These are phyloP conservation scores for Archocentrus centrarchus DNA, from an alignment of 2,113 vertebrate genomes.

Conservation along the genomic window DNA sequence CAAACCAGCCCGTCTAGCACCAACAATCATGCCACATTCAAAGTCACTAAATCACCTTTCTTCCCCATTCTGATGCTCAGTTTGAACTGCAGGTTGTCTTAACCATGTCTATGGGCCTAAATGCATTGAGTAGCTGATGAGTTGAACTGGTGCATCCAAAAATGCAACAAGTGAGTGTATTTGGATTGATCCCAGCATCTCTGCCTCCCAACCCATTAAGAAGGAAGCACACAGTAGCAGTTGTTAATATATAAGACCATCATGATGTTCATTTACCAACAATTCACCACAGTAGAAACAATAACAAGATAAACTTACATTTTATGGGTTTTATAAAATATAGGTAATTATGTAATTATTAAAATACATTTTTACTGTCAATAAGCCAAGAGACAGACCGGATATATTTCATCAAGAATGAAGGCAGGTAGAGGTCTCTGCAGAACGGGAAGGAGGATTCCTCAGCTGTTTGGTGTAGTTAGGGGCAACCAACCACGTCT, in stretches of 20 bases:
- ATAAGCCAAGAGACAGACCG: slow-evolving; percentile 10
- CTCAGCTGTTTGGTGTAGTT: neutral
- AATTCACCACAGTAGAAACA: neutral
- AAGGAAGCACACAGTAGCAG: neutral
- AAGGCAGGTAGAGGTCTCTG: neutral
- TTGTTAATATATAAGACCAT: neutral
- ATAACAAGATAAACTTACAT: neutral
- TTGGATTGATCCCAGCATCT: slow-evolving; percentile 3
- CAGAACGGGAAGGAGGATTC: neutral
- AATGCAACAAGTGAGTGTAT: neutral
- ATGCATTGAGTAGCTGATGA: neutral
- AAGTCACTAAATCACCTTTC: neutral
- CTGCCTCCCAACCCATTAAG: neutral
- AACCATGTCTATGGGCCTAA: neutral
- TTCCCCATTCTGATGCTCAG: neutral
- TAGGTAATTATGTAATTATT: neutral
- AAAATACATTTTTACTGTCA: neutral
- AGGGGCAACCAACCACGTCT: neutral
- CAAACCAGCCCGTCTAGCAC: no score
- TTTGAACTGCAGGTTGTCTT: neutral
- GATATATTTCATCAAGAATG: slow-evolving; percentile 12
- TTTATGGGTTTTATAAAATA: neutral
- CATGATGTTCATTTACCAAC: neutral
- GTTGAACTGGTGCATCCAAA: no score
- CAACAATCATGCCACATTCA: no score